Evolutionary conservation across 2,888 invertebrate species (phyloP).

Genomic region (Teinopalpus imperialis): DNA sequence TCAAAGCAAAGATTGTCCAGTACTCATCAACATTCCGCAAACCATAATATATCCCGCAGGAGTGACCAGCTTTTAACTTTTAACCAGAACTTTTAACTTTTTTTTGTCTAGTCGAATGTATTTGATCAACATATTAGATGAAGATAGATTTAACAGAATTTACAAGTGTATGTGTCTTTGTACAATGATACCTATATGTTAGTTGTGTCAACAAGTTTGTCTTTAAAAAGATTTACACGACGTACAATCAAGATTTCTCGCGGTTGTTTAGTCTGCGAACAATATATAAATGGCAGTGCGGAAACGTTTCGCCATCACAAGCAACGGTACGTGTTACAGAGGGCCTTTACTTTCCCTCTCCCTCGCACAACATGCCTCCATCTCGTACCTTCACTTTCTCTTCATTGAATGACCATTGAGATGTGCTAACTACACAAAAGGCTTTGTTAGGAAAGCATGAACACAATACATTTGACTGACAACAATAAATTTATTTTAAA

Average conservation of each 20-base stretch:
- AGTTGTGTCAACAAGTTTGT: too few relatives aligned
- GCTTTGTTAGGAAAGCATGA: conserved; percentile 15
- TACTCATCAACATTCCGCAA: too few relatives aligned
- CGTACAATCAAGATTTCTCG: background rate
- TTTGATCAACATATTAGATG: too few relatives aligned
- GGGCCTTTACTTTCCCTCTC: conserved; percentile 1
- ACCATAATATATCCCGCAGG: too few relatives aligned
- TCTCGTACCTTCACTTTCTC: conserved; percentile 14
- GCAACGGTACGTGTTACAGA: background rate
- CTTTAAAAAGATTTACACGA: too few relatives aligned
- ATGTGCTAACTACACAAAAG: conserved; percentile 23
- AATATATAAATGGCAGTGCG: conserved; percentile 8
- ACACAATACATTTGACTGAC: conserved; percentile 22
- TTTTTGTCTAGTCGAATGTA: too few relatives aligned
- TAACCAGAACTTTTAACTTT: too few relatives aligned
- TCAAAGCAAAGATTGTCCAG: too few relatives aligned
- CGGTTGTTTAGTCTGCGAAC: background rate
- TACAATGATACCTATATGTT: too few relatives aligned
- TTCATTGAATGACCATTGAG: conserved; percentile 22
- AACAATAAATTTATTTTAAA: conserved; percentile 13
- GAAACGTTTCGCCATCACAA: background rate
- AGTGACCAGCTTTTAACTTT: too few relatives aligned
- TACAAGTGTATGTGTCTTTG: too few relatives aligned
- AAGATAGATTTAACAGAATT: too few relatives aligned
- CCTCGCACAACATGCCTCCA: background rate